Evolutionary conservation across 1,140 invertebrate genomes (phyloP), one percentile per base, ranked within the genome.

Genomic region (Pararge aegeria): DNA sequence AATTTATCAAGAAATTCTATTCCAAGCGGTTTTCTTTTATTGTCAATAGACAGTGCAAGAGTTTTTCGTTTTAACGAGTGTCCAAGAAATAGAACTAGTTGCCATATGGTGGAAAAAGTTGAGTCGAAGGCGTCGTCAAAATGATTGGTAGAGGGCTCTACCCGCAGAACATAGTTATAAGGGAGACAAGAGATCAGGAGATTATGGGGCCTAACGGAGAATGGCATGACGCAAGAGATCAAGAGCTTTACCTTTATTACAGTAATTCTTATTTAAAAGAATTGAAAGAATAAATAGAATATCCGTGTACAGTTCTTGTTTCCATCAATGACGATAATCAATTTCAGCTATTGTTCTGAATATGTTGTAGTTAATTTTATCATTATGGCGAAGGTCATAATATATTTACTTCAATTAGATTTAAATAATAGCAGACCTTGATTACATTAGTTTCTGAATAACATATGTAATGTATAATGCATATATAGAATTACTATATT

Each of bases 201-300:
- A 38, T 38, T 9, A 34, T 38, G 19, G 16, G 12, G 6, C 16
- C 29, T 5, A 55, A 44, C 12, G 68, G 69, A 13, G 54, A 46
- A 0, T 79, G 66, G 42, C 42, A 27, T 7, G 71, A 77, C 57
- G 65, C 57, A 1, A 65, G 76, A 54, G 73, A 78, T 21, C 52
- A 46, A 13, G 68, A 76, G 20, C 55, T 75, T 20, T 75, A 73
- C 44, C 64, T 66, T 50, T 65, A 46, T 38, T 72, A 66, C 49
- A 56, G 57, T 9, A 67, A 15, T 48, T 51, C 55, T 27, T 13
- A 30, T 0, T 55, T 29, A 24, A 34, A 24, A 30, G 5, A 5
- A 30, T 1, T 1, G 10, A 5, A 1, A 10, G 10, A 7, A 30
- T 30, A 30, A 30, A 30, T 30, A 10, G 10, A 30, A 30, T 27